Evolutionary conservation across 2,113 vertebrate genomes (phyloP), one percentile per base, ranked within the genome.

Genomic region (Cyprinus carpio): DNA sequence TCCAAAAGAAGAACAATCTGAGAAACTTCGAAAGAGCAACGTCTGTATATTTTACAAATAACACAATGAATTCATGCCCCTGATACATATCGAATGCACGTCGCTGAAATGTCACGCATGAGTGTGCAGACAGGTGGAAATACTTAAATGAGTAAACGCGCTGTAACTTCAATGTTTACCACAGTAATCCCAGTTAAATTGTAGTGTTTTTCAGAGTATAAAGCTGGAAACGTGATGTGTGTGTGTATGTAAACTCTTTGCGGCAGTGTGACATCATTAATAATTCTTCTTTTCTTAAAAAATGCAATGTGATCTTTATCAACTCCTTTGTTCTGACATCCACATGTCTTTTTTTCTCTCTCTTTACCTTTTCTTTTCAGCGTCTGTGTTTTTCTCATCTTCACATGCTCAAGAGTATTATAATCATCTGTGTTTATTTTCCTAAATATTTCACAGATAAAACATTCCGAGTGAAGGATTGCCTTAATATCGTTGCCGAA

Each of bases 401-500:
- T 89, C 87, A 31, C 56, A 84, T 88, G 85, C 94, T 91, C 90
- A 29, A 34, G 90, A 93, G 92, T 87, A 88, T 86, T 56, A 74
- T 90, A 91, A 92, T 94, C 94, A 92, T 92, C 93, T 90, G 88
- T 91, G 88, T 92, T 92, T 91, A 84, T 89, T 90, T 94, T 90
- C 91, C 60, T 65, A 86, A 89, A 91, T 92, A 89, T 91, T 88
- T 89, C 81, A 89, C 84, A 76, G 81, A 88, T 87, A 86, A 85
- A 87, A 54, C 82, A 94, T 95, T 94, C 94, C 91, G 94, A 94
- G 92, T 96, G 95, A 96, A 95, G 95, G 94, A 97, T 97, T 95
- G 93, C 95, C 94, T 92, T 95, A 96, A 96, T 96, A 96, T 96
- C 94, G 91, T 92, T 91, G 95, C 95, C 95, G 95, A 95, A 96